Percentiles rank a stretch among this genome's conserved stretches.
Conservation (phyloP, 2,113 vertebrate genomes). For the Platichthys stellatus region DNA sequence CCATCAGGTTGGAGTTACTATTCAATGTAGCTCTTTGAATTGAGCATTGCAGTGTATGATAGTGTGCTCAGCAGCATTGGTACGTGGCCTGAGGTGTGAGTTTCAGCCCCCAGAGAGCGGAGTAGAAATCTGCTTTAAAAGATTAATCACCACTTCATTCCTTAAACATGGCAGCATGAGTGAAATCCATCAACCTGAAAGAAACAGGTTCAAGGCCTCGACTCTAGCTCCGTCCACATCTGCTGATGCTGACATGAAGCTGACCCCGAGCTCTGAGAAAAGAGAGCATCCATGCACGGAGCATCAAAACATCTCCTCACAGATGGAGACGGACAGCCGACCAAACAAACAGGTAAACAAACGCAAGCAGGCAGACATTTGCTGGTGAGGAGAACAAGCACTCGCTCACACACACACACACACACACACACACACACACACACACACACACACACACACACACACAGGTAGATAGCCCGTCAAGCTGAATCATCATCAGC, state of each 20-base stretch:
- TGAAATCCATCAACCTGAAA: background rate
- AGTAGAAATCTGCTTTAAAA: background rate
- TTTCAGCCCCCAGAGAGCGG: background rate
- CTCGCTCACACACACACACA: conserved; percentile 9
- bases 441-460: conserved; percentile 17
- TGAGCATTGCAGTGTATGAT: too few species aligned
- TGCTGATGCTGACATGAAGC: background rate
- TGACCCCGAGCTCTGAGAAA: background rate
- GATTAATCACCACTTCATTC: background rate
- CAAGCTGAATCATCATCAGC: conserved; percentile 40
- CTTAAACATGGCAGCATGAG: background rate
- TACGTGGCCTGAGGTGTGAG: too few species aligned
- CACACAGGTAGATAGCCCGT: conserved; percentile 24
- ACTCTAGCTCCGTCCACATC: background rate
- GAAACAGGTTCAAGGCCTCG: background rate
- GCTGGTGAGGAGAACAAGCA: background rate
- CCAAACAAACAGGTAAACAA: conserved; percentile 34
- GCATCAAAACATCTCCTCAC: conserved; percentile 17
- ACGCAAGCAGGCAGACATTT: conserved; percentile 23
- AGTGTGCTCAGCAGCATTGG: too few species aligned
- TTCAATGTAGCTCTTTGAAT: too few species aligned
- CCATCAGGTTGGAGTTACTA: too few species aligned
- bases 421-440: background rate
- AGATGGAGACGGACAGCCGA: conserved; percentile 4
- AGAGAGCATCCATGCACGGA: background rate